Conservation (phyloP, 2,113 vertebrate species). For the Hippocampus comes region DNA sequence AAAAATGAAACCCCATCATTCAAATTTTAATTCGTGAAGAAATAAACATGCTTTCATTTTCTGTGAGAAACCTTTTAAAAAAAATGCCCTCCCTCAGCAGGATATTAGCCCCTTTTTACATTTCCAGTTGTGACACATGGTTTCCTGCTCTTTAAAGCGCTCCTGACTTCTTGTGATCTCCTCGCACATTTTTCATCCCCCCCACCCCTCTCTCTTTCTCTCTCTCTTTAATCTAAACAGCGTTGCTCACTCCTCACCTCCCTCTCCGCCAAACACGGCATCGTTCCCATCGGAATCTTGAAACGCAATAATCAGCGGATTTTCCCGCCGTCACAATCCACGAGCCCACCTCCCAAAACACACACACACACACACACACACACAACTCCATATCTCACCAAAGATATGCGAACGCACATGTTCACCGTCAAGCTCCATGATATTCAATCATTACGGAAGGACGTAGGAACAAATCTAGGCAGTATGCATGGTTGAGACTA, state of each 20-base stretch:
- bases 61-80: neutral
- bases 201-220: neutral
- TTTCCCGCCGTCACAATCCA: conserved; percentile 27
- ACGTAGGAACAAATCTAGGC: neutral
- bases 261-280: conserved; percentile 9
- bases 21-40: neutral
- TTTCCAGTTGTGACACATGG: conserved; percentile 2
- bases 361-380: too few species aligned
- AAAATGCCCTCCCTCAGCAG: neutral
- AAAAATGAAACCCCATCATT: neutral
- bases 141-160: conserved; percentile 13
- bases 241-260: conserved; percentile 22
- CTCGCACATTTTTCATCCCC: neutral
- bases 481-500: neutral
- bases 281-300: conserved; percentile 31
- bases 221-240: conserved; percentile 29
- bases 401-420: neutral
- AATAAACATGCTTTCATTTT: neutral
- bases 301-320: conserved; percentile 43
- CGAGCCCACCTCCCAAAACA: neutral
- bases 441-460: conserved; percentile 9
- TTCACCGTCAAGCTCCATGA: neutral
- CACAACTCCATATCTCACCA: conserved; percentile 2
- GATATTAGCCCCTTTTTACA: conserved; percentile 2
- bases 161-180: neutral